Base-by-base conservation (phyloP, 2,797 vertebrate genomes). In the Danio albolineatus region DNA sequence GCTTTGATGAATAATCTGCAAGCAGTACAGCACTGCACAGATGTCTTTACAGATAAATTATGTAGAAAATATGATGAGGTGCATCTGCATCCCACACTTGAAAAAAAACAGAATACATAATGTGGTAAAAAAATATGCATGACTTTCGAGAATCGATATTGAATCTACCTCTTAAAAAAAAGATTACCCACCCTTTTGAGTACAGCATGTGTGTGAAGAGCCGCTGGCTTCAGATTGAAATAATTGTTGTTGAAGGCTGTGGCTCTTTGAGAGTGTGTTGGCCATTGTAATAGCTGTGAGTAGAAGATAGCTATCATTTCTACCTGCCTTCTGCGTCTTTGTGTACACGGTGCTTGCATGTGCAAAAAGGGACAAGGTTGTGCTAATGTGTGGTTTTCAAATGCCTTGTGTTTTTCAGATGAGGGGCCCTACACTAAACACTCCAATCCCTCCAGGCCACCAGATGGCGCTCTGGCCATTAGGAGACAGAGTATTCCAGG, bases 401-500 rank as follows among this genome's bases (percentile, higher is more conserved):
- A 56, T 70, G 36, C 59, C 4, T 10, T 82, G 86, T 95, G 87
- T 94, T 90, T 92, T 95, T 88, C 94, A 99, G 98, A 99, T 98
- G 98, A 99, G 88, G 97, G 97, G 91, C 97, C 97, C 85, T 99
- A 99, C 91, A 95, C 95, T 85, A 99, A 99, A 90, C 96, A 97
- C 94, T 94, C 96, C 86, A 95, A 94, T 88, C 96, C 97, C 89
- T 94, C 95, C 82, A 95, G 95, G 88, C 93, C 96, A 89, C 94
- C 96, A 70, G 98, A 99, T 90, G 97, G 98, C 92, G 93, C 96
- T 72, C 93, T 99, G 93, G 97, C 97, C 91, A 95, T 98, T 94
- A 95, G 97, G 92, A 96, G 97, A 92, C 98, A 98, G 92, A 99
- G 97, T 90, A 99, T 99, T 86, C 97, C 97, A 95, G 97, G 98